A percentile compares a stretch with the other conserved stretches of the same genome.
Conservation (phyloP, 2,888 invertebrate species). For the Orthonevra nobilis region DNA sequence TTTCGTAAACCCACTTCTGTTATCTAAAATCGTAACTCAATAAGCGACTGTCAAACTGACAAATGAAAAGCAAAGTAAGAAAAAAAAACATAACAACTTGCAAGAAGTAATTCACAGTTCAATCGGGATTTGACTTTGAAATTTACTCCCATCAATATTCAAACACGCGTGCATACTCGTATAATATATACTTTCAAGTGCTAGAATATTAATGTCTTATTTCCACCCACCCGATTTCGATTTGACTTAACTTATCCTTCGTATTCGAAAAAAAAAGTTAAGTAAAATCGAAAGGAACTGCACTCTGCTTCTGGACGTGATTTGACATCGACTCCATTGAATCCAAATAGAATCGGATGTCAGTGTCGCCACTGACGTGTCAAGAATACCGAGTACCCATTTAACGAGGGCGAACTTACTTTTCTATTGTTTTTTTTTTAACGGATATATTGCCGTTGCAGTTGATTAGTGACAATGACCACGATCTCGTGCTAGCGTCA, state of each 20-base stretch:
- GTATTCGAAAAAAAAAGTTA: slow-evolving; percentile 23
- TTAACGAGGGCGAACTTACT: slow-evolving; percentile 57
- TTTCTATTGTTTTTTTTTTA: slow-evolving; percentile 6
- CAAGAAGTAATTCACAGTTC: slow-evolving; percentile 48
- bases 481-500: slow-evolving; percentile 62
- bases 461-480: slow-evolving; percentile 59
- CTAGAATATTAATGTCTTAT: slow-evolving; percentile 54
- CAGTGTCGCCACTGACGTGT: slow-evolving; percentile 66
- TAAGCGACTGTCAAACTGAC: slow-evolving; percentile 17
- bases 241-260: slow-evolving; percentile 5
- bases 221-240: slow-evolving; percentile 30
- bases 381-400: slow-evolving; percentile 50
- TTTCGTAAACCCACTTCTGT: slow-evolving; percentile 64
- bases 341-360: slow-evolving; percentile 65
- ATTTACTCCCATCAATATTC: slow-evolving; percentile 54
- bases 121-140: slow-evolving; percentile 58
- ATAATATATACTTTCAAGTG: too few species aligned
- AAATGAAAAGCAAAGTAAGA: slow-evolving; percentile 30
- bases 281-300: slow-evolving; percentile 66
- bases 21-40: slow-evolving; percentile 56
- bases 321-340: slow-evolving; percentile 33
- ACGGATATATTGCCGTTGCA: slow-evolving; percentile 53
- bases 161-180: slow-evolving; percentile 37
- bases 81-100: too few species aligned
- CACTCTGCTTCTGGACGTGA: slow-evolving; percentile 31